Percentiles rank a stretch among this genome's conserved stretches.
phyloP scores from a whole-genome alignment of 2,113 vertebrate species.

The Ammodytes dubius region DNA sequence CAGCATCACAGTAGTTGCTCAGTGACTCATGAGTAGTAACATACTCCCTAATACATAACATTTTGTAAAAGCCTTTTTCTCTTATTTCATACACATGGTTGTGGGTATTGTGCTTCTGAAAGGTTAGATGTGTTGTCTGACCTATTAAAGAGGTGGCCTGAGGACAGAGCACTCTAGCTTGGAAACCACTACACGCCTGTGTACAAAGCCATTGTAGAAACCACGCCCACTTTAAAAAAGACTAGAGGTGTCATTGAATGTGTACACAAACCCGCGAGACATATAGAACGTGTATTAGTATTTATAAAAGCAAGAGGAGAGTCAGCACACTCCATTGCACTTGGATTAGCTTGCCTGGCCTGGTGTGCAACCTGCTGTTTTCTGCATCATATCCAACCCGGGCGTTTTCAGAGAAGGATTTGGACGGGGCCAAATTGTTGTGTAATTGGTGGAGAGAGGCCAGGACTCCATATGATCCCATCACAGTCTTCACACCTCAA shows the following conservation, averaged over 20 bases:
- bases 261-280: constrained; percentile 43
- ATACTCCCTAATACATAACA: constrained; percentile 8
- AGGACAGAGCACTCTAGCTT: constrained; percentile 39
- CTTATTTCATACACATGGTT: constrained; percentile 18
- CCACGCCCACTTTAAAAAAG: constrained; percentile 32
- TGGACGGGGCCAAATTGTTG: constrained; percentile 67
- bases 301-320: constrained; percentile 67
- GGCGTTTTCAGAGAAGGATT: constrained; percentile 76
- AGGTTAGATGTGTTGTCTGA: constrained; percentile 52
- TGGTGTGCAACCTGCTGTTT: constrained; percentile 71
- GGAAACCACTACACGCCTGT: constrained; percentile 3
- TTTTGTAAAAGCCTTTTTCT: constrained; percentile 22
- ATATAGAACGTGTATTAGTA: constrained; percentile 56
- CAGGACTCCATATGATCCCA: constrained; percentile 71
- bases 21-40: constrained; percentile 29
- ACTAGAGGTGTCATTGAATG: constrained; percentile 38
- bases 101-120: constrained; percentile 46
- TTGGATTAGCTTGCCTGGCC: constrained; percentile 71
- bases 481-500: constrained; percentile 77
- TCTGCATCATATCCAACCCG: constrained; percentile 76
- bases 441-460: constrained; percentile 77
- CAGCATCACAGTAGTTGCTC: constrained; percentile 16
- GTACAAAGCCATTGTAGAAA: constrained; percentile 53
- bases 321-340: constrained; percentile 65
- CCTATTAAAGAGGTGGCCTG: constrained; percentile 52